Evolutionary conservation across 2,113 vertebrate genomes (phyloP).

Genomic region (Marcusenius ussheri): DNA sequence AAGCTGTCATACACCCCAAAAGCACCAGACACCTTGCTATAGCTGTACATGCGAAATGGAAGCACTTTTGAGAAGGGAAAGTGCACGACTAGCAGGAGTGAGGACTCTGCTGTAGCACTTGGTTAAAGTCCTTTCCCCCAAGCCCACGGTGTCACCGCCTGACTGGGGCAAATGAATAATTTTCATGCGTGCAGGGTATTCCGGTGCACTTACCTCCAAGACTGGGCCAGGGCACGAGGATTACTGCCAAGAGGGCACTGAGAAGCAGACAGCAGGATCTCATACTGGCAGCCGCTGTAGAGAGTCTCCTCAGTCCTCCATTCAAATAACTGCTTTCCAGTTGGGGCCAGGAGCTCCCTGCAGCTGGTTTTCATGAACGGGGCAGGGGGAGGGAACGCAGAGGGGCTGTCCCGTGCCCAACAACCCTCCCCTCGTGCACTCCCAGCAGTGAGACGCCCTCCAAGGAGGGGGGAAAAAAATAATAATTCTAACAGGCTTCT

Average conservation of each 20-base stretch:
- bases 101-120: too few relatives aligned
- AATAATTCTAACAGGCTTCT: constrained; percentile 16
- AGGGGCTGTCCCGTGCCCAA: constrained; percentile 14
- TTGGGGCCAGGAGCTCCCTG: constrained; percentile 43
- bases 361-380: constrained; percentile 49
- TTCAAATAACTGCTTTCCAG: constrained; percentile 58
- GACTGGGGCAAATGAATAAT: not conserved
- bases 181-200: constrained; percentile 20
- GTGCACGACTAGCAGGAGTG: not conserved
- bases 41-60: not conserved
- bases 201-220: constrained; percentile 54
- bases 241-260: constrained; percentile 45
- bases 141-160: not conserved
- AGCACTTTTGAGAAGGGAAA: not conserved
- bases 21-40: not conserved
- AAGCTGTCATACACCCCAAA: not conserved
- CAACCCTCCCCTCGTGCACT: constrained; percentile 28
- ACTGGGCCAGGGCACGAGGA: constrained; percentile 38
- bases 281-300: constrained; percentile 45
- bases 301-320: constrained; percentile 47
- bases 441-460: constrained; percentile 14
- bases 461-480: not conserved
- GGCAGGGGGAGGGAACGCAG: constrained; percentile 40
- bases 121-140: not conserved
- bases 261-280: constrained; percentile 35